Evolutionary conservation across 2,888 invertebrate genomes (phyloP).

Genomic region (Graphium colonna): DNA sequence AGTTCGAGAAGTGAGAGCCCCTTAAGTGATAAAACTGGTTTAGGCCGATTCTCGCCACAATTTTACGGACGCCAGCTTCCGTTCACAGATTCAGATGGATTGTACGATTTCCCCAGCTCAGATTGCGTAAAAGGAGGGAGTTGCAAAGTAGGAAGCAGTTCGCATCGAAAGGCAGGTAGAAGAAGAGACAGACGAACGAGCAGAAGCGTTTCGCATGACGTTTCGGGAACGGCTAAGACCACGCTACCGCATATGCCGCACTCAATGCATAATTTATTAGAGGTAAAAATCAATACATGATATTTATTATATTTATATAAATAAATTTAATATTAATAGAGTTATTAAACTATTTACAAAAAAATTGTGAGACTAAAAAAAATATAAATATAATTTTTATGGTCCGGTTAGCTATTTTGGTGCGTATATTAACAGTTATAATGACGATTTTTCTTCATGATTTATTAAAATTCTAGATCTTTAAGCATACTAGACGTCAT

Average conservation of each 20-base stretch:
- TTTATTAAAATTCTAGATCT: too few relatives aligned
- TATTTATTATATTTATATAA: too few relatives aligned
- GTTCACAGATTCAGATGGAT: slow-evolving; percentile 89
- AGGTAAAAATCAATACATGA: too few relatives aligned
- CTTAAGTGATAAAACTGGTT: slow-evolving; percentile 85
- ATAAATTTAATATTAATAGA: too few relatives aligned
- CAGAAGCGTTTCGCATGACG: slow-evolving; percentile 69
- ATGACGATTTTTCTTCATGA: too few relatives aligned
- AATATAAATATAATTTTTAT: too few relatives aligned
- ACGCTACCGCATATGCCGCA: slow-evolving; percentile 76
- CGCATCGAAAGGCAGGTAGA: slow-evolving; percentile 81
- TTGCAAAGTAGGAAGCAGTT: slow-evolving; percentile 66
- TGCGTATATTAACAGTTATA: too few relatives aligned
- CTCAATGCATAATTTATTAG: slow-evolving; percentile 80
- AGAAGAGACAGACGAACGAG: slow-evolving; percentile 82
- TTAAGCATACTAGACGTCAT: too few relatives aligned
- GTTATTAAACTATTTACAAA: too few relatives aligned
- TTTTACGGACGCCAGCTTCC: slow-evolving; percentile 86
- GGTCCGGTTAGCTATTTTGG: too few relatives aligned
- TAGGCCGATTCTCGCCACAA: slow-evolving; percentile 85
- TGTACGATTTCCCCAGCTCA: slow-evolving; percentile 89
- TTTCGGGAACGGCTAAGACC: slow-evolving; percentile 65
- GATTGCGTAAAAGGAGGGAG: slow-evolving; percentile 82
- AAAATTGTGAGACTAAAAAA: too few relatives aligned
- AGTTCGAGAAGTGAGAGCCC: slow-evolving; percentile 90